phyloP scores from a whole-genome alignment of 1,140 invertebrate genomes.

The Pemphigus obesinymphae region DNA sequence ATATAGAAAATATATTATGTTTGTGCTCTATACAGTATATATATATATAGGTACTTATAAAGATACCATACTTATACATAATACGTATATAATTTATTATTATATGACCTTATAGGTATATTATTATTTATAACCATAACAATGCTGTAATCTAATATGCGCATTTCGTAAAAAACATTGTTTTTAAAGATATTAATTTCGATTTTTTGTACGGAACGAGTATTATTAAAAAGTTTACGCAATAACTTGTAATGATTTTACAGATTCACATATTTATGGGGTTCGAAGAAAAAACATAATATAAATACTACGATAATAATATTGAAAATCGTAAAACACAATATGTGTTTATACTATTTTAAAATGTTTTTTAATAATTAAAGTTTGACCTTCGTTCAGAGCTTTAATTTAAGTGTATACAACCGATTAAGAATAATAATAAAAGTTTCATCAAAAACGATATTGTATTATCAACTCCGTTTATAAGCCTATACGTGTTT shows the following conservation, averaged over 20 bases:
- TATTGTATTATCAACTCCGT: too few relatives aligned
- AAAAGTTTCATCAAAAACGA: too few relatives aligned
- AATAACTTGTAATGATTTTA: not conserved
- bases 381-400: too few relatives aligned
- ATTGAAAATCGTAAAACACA: too few relatives aligned
- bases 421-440: too few relatives aligned
- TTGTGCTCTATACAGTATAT: not conserved
- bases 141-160: not conserved
- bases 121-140: not conserved
- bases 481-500: too few relatives aligned
- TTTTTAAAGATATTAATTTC: not conserved
- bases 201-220: not conserved
- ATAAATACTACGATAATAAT: too few relatives aligned
- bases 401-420: too few relatives aligned
- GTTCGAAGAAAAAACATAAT: too few relatives aligned
- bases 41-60: not conserved
- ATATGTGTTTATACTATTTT: too few relatives aligned
- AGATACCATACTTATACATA: not conserved
- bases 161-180: not conserved
- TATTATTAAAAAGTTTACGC: not conserved
- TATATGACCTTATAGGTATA: not conserved
- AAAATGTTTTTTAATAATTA: too few relatives aligned
- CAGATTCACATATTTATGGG: too few relatives aligned
- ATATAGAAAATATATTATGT: not conserved
- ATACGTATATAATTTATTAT: not conserved